Evolutionary conservation across 2,888 invertebrate species (phyloP).

Genomic region (Trichopoda pennipes): DNA sequence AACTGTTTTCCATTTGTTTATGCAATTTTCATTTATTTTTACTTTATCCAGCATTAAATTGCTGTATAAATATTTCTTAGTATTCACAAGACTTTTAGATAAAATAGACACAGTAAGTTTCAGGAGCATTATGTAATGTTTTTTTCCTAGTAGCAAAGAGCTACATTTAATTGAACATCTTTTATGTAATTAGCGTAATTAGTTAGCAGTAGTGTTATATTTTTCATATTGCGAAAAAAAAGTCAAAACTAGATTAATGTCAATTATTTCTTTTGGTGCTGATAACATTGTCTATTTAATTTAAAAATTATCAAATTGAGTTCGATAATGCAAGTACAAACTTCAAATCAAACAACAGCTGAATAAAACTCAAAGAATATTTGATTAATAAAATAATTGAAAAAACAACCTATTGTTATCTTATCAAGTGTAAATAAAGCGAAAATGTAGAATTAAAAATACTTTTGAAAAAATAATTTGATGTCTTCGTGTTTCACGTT

Average conservation of each 20-base stretch:
- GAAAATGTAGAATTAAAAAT: constrained; percentile 5
- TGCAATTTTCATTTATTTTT: too few species aligned
- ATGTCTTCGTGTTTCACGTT: constrained; percentile 19
- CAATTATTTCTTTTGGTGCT: constrained; percentile 25
- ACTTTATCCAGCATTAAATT: too few species aligned
- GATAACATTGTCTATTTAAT: constrained; percentile 21
- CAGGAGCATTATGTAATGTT: too few species aligned
- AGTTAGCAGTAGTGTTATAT: neutral
- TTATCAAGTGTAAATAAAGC: constrained; percentile 43
- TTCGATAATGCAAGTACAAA: constrained; percentile 26
- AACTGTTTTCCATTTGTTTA: too few species aligned
- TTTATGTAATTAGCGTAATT: too few species aligned
- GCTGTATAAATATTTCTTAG: too few species aligned
- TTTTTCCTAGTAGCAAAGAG: too few species aligned
- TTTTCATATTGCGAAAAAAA: neutral
- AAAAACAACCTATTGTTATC: constrained; percentile 39
- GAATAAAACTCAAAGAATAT: constrained; percentile 30
- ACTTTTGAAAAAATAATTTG: constrained; percentile 20
- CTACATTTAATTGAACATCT: too few species aligned
- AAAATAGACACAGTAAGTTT: too few species aligned
- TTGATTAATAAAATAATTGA: constrained; percentile 11
- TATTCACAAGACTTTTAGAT: too few species aligned
- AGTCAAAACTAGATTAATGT: neutral
- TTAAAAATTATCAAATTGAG: constrained; percentile 12
- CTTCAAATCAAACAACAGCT: constrained; percentile 32